Conservation (phyloP, 1,140 invertebrate genomes). For the Diabrotica virgifera region DNA sequence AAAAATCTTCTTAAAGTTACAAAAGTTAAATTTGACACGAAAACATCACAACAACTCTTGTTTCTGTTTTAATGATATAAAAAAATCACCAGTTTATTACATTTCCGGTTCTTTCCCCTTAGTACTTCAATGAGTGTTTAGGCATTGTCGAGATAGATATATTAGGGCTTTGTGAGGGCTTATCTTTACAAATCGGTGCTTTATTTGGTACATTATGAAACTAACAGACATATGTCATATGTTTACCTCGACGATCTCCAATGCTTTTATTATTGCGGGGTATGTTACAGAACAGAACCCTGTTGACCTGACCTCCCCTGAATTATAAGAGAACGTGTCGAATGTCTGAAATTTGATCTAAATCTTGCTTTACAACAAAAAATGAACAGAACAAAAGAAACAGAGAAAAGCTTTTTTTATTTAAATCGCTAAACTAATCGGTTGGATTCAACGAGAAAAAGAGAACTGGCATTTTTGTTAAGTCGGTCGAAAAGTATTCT, state of each 20-base stretch:
- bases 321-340: conserved; percentile 10
- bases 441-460: too few relatives aligned
- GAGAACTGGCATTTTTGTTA: too few relatives aligned
- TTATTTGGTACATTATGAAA: conserved; percentile 11
- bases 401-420: too few relatives aligned
- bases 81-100: too few relatives aligned
- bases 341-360: background rate
- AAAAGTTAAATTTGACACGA: too few relatives aligned
- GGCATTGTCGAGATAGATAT: conserved; percentile 4
- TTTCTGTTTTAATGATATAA: too few relatives aligned
- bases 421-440: too few relatives aligned
- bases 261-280: conserved; percentile 4
- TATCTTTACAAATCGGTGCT: conserved; percentile 12
- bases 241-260: conserved; percentile 9
- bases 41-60: too few relatives aligned
- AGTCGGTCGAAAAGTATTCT: too few relatives aligned
- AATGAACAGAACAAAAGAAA: too few relatives aligned
- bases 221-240: conserved; percentile 9
- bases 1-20: too few relatives aligned
- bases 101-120: background rate
- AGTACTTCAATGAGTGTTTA: conserved; percentile 7
- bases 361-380: too few relatives aligned
- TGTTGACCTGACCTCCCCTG: background rate
- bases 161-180: conserved; percentile 9
- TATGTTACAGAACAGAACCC: background rate